Conservation (phyloP, 2,888 invertebrate genomes). For the Glyphotaelius pellucidus region DNA sequence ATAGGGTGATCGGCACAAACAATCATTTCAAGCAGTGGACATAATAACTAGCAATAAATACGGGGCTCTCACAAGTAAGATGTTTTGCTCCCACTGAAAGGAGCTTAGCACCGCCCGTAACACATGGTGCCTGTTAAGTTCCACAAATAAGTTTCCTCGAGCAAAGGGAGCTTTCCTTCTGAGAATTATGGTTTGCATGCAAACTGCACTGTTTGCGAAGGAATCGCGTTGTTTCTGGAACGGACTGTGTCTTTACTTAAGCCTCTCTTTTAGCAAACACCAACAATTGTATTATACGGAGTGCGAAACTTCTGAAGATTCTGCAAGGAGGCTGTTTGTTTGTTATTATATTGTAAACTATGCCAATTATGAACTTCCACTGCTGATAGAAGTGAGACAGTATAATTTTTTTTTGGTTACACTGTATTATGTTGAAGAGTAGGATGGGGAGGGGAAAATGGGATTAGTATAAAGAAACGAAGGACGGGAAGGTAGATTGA, state of each 20-base stretch:
- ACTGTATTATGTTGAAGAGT: too few relatives aligned
- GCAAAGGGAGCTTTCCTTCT: conserved; percentile 36
- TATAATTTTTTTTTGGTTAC: too few relatives aligned
- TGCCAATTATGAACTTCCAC: too few relatives aligned
- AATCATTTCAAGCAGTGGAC: conserved; percentile 28
- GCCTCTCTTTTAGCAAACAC: not conserved
- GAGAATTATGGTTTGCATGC: conserved; percentile 57
- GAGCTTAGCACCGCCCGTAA: conserved; percentile 58
- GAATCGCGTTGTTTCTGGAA: conserved; percentile 18
- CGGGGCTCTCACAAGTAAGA: conserved; percentile 38
- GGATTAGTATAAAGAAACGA: too few relatives aligned
- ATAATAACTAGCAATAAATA: conserved; percentile 29
- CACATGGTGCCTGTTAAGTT: conserved; percentile 63
- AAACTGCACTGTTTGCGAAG: conserved; percentile 46
- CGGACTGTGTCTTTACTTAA: conserved; percentile 2
- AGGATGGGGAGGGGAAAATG: too few relatives aligned
- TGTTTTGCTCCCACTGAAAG: conserved; percentile 51
- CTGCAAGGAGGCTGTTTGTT: not conserved
- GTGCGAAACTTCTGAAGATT: not conserved
- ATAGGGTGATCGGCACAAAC: not conserved
- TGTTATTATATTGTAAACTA: too few relatives aligned
- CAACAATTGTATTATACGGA: not conserved
- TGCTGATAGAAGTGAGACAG: too few relatives aligned
- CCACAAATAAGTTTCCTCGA: conserved; percentile 55
- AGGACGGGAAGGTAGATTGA: too few relatives aligned